Evolutionary conservation across 2,113 vertebrate species (phyloP), one percentile per base, ranked within the genome.

Genomic region (Chinchilla lanigera): DNA sequence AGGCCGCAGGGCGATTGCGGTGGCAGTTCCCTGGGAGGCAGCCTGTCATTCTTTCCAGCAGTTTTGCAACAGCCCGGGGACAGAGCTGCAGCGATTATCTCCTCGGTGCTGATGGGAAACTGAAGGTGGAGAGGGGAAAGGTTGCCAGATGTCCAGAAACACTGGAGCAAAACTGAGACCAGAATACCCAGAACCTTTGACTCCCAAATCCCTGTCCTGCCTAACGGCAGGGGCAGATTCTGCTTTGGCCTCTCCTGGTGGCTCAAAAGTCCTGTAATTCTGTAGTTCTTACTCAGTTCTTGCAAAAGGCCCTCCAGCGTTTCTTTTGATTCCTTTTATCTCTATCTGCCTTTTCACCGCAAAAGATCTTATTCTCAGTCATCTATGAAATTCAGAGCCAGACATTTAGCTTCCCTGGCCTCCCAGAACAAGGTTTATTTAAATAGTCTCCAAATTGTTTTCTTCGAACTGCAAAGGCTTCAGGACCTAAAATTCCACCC

Each of bases 21-120:
- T 67, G 38, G 58, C 78, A n/a, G 86, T 26, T 71, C 94, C 78
- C 47, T 5, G 52, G 58, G 77, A 96, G 13, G 14, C 16, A 54
- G 63, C 0, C 19, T 41, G 6, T 93, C 77, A 84, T 83, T 97
- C 50, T 80, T 93, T 89, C 71, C 60, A 83, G 78, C 90, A 16
- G 11, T 91, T 95, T 96, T 20, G 5, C 54, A 95, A 67, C 50
- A 93, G 61, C 35, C 19, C 28, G 67, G 81, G 80, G 63, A 75
- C 16, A 90, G 60, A 92, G 33, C 54, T 81, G n/a, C 86, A 38
- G 90, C n/a, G 60, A 80, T 92, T 81, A 87, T 92, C 84, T 94
- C 75, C 38, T 35, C 61, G 54, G 28, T 58, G 41, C 20, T 83
- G n/a, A 90, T 52, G 33, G 56, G 38, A 97, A n/a, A 65, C 47